phyloP scores from a whole-genome alignment of 2,113 vertebrate species.

The Daubentonia madagascariensis region DNA sequence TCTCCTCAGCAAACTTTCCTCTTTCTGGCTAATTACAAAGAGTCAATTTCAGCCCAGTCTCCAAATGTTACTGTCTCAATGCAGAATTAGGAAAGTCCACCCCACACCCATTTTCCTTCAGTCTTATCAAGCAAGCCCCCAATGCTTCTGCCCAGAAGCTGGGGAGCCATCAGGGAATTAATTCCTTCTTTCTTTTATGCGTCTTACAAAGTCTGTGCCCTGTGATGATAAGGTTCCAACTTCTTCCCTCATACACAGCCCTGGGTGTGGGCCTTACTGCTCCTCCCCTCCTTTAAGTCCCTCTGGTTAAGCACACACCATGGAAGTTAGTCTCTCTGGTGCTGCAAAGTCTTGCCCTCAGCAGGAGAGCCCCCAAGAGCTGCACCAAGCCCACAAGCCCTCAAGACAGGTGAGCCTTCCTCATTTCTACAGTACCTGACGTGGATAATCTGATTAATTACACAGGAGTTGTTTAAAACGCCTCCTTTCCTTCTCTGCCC shows the following conservation, averaged over 20 bases:
- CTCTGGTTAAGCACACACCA: background rate
- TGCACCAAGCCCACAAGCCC: background rate
- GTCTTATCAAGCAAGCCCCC: background rate
- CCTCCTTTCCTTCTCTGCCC: background rate
- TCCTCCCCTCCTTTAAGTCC: background rate
- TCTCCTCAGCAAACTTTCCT: background rate
- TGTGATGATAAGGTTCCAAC: background rate
- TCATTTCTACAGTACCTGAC: background rate
- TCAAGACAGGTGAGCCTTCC: background rate
- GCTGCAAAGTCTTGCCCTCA: background rate
- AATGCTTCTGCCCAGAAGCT: background rate
- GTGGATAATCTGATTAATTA: background rate
- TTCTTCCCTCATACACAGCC: background rate
- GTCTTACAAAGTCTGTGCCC: background rate
- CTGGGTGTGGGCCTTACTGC: background rate
- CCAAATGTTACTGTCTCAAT: background rate
- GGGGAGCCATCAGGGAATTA: background rate
- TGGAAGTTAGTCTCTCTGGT: background rate
- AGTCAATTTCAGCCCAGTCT: background rate
- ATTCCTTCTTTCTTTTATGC: background rate
- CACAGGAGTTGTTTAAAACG: background rate
- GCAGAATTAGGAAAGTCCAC: background rate
- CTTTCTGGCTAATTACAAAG: background rate
- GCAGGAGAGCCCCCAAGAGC: background rate
- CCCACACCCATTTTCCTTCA: background rate